Evolutionary conservation across 2,888 invertebrate species (phyloP).

Genomic region (Podotricha telesiphe): DNA sequence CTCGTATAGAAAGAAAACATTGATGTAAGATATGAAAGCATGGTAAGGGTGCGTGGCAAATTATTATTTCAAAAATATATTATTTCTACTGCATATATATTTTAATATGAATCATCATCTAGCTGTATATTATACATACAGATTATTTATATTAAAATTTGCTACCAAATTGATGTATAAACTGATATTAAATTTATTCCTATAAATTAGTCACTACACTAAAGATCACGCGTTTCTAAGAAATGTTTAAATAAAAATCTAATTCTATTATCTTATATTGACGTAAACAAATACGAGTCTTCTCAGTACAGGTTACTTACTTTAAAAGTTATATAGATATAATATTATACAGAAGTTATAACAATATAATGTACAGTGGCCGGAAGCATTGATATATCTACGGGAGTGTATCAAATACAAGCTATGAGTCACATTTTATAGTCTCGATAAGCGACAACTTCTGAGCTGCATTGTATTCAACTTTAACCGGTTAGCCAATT

Average conservation of each 20-base stretch:
- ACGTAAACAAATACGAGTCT: not conserved
- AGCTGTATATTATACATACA: not conserved
- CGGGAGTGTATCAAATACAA: slow-evolving; percentile 47
- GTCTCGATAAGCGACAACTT: slow-evolving; percentile 55
- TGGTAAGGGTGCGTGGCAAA: slow-evolving; percentile 56
- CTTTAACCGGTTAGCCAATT: slow-evolving; percentile 71
- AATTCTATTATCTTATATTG: not conserved
- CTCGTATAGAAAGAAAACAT: slow-evolving; percentile 69
- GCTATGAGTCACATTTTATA: slow-evolving; percentile 60
- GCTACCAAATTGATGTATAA: not conserved
- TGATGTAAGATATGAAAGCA: slow-evolving; percentile 63
- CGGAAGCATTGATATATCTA: slow-evolving; percentile 5
- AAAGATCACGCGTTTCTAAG: not conserved
- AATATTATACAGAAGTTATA: not conserved
- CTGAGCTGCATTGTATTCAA: slow-evolving; percentile 64
- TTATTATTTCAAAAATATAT: slow-evolving; percentile 51
- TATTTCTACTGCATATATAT: not conserved
- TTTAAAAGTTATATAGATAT: not conserved
- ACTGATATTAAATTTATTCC: not conserved
- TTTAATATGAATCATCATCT: not conserved
- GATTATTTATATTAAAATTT: not conserved
- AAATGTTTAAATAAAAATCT: not conserved
- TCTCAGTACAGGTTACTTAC: too few relatives aligned
- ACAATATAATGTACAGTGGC: not conserved
- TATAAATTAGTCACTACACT: too few relatives aligned